phyloP scores from a whole-genome alignment of 2,113 vertebrate species.

The Macrotus californicus region DNA sequence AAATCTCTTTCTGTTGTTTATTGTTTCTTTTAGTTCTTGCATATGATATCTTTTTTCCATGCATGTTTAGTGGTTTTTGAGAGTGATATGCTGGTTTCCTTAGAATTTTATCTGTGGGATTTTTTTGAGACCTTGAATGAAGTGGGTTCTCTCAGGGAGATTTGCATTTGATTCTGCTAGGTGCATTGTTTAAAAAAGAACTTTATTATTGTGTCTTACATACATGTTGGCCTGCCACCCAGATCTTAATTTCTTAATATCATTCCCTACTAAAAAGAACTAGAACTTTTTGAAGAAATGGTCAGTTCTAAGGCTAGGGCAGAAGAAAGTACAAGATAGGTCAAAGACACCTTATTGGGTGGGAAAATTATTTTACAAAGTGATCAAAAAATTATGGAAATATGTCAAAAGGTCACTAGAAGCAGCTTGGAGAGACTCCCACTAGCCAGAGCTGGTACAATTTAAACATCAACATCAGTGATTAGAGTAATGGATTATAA shows the following conservation, averaged over 20 bases:
- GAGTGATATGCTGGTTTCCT: not conserved
- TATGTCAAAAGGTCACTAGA: not conserved
- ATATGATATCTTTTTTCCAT: not conserved
- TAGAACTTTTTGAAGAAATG: not conserved
- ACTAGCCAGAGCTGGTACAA: not conserved
- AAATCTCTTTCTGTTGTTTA: not conserved
- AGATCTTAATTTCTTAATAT: slow-evolving; percentile 27
- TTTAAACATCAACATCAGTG: not conserved
- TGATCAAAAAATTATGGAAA: not conserved
- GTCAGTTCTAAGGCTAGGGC: not conserved
- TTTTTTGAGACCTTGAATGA: not conserved
- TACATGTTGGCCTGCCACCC: not conserved
- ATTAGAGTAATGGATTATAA: not conserved
- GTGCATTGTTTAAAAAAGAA: not conserved
- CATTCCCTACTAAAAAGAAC: slow-evolving; percentile 2
- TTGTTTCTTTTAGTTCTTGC: slow-evolving; percentile 4
- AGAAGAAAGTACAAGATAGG: not conserved
- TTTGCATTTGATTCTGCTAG: not conserved
- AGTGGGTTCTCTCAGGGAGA: not conserved
- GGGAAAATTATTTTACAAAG: not conserved
- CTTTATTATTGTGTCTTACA: not conserved
- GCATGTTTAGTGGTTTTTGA: not conserved
- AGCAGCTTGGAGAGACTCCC: not conserved
- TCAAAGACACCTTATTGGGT: not conserved
- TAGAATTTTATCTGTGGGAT: not conserved